phyloP scores from a whole-genome alignment of 1,140 invertebrate genomes.

The Pseudomyrmex dendroicus region DNA sequence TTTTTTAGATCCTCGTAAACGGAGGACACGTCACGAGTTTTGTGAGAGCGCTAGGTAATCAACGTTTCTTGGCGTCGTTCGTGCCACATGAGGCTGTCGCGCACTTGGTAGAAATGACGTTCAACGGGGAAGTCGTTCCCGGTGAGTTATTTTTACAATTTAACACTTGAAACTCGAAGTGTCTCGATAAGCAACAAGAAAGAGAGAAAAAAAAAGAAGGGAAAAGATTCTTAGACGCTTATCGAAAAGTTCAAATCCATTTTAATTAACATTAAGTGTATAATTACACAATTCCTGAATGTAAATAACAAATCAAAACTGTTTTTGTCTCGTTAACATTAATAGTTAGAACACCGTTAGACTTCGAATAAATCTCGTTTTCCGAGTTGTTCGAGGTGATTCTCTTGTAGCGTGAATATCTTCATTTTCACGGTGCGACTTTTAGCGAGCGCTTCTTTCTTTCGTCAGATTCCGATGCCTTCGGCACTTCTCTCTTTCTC shows the following conservation, averaged over 20 bases:
- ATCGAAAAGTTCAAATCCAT: background rate
- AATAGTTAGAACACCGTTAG: constrained; percentile 4
- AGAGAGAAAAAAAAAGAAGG: too few species aligned
- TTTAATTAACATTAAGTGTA: background rate
- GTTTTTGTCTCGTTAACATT: too few species aligned
- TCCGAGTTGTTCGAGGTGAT: background rate
- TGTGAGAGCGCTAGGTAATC: constrained; percentile 95
- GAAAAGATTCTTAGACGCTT: too few species aligned
- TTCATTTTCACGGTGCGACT: constrained; percentile 29
- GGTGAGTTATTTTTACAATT: constrained; percentile 87
- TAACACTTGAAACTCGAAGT: background rate
- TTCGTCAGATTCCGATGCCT: constrained; percentile 41
- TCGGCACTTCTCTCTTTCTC: background rate
- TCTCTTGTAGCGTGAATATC: constrained; percentile 16
- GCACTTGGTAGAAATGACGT: constrained; percentile 97
- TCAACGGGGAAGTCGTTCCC: constrained; percentile 96
- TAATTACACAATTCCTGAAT: too few species aligned
- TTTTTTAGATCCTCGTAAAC: constrained; percentile 94
- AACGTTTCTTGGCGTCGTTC: constrained; percentile 95
- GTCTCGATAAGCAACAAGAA: constrained; percentile 1
- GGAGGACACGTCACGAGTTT: constrained; percentile 97
- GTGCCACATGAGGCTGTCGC: constrained; percentile 94
- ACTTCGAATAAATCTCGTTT: background rate
- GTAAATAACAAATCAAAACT: too few species aligned
- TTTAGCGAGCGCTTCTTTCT: constrained; percentile 48